Conservation (phyloP, 2,888 invertebrate genomes). For the Sesamia inferens region DNA sequence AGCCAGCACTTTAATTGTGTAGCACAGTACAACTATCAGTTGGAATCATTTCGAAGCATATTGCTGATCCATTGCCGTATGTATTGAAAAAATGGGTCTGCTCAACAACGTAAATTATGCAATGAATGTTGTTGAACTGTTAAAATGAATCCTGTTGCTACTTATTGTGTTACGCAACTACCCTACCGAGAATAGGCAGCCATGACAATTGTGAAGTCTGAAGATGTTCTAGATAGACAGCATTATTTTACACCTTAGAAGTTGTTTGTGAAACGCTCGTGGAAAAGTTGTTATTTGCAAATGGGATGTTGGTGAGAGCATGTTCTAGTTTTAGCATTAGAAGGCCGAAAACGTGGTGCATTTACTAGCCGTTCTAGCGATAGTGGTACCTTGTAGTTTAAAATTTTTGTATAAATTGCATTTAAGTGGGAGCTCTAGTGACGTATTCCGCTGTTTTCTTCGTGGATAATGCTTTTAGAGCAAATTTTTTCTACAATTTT, state of each 20-base stretch:
- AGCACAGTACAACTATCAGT: too few relatives aligned
- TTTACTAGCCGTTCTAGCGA: neutral
- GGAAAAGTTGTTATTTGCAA: constrained; percentile 8
- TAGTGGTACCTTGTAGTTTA: neutral
- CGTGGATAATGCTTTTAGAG: too few relatives aligned
- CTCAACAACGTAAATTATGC: too few relatives aligned
- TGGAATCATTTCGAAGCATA: too few relatives aligned
- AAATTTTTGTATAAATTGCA: neutral
- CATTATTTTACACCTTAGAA: constrained; percentile 1
- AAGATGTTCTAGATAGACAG: constrained; percentile 38
- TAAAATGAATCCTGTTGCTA: too few relatives aligned
- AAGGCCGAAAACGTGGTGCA: neutral
- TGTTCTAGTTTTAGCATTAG: constrained; percentile 7
- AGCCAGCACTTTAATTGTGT: constrained; percentile 11
- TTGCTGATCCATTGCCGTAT: too few relatives aligned
- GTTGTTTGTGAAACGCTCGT: constrained; percentile 21
- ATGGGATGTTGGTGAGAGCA: constrained; percentile 14
- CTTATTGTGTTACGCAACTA: too few relatives aligned
- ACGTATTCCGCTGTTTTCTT: too few relatives aligned
- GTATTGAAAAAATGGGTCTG: too few relatives aligned
- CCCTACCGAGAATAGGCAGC: constrained; percentile 15
- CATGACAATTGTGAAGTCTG: constrained; percentile 26
- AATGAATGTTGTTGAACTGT: too few relatives aligned
- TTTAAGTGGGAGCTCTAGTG: too few relatives aligned
- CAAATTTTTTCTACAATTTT: too few relatives aligned